phyloP scores from a whole-genome alignment of 2,113 vertebrate genomes.

The Euleptes europaea region DNA sequence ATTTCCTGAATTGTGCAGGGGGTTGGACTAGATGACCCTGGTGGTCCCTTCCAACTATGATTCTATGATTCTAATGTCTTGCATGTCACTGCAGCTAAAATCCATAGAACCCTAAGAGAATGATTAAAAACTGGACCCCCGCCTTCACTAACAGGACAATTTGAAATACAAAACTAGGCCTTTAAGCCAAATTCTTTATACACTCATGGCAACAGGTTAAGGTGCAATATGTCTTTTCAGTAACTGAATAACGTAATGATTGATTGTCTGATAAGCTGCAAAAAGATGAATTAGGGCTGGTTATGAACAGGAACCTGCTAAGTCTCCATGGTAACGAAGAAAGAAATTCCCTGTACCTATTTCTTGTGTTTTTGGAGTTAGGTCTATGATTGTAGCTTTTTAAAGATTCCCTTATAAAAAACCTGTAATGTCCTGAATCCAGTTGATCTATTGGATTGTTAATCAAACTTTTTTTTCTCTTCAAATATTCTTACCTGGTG shows the following conservation, averaged over 20 bases:
- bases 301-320: background rate
- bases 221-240: background rate
- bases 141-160: background rate
- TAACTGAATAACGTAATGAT: background rate
- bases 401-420: too few relatives aligned
- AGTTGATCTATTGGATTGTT: background rate
- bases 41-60: too few relatives aligned
- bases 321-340: slow-evolving; percentile 16
- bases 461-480: background rate
- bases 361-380: slow-evolving; percentile 4
- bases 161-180: background rate
- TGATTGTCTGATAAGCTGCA: background rate
- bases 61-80: too few relatives aligned
- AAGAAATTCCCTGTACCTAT: background rate
- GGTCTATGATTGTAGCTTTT: slow-evolving; percentile 15
- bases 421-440: background rate
- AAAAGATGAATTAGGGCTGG: background rate
- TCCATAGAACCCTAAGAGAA: background rate
- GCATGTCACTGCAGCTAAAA: background rate
- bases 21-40: too few relatives aligned
- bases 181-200: background rate
- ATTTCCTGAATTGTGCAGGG: too few relatives aligned
- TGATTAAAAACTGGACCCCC: background rate
- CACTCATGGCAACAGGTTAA: background rate
- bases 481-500: background rate